Evolutionary conservation across 2,888 invertebrate genomes (phyloP), one percentile per base, ranked within the genome.

Genomic region (Amblyjoppa proteus): DNA sequence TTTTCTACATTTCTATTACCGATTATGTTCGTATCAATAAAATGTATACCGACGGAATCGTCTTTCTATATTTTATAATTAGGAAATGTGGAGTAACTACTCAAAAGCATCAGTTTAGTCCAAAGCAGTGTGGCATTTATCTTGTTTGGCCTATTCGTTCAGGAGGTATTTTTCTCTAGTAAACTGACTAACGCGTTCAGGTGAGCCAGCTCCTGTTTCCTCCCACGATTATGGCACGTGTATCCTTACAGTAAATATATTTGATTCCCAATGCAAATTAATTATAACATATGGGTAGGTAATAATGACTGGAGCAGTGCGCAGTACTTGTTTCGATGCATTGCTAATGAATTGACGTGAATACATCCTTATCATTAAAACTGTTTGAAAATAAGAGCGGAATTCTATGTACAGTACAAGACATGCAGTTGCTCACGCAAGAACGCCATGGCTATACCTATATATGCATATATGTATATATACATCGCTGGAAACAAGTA

Each of bases 401-500:
- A 73, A 49, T 64, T 71, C 20, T 64, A 20, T 28, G 38, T 38
- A 49, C 51, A 25, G 25, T 80, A 28, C 34, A 66, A 16, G 41
- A 73, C 25, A 73, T 61, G 61, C 58, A 70, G 78, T 70, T 58
- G 41, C 53, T 80, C 73, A 73, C 66, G 66, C 66, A 49, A 66
- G 64, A 66, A 53, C 28, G 66, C 25, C 53, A 49, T 70, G 61
- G n/a, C 41, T 38, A 53, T 64, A 28, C 25, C 41, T 25, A 49
- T 71, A 25, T 38, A 25, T 71, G 25, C 34, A 45, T 77, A 45
- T 68, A 56, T 28, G 41, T 28, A 9, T 20, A 28, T 38, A 81
- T 58, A 74, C 64, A 58, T 74, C 53, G 75, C 7, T 78, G 83
- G 64, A 76, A 76, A 49, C 53, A 76, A 66, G 66, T 68, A 84